Evolutionary conservation across 2,797 vertebrate genomes (phyloP), one percentile per base, ranked within the genome.

Genomic region (Poeciliopsis infans): DNA sequence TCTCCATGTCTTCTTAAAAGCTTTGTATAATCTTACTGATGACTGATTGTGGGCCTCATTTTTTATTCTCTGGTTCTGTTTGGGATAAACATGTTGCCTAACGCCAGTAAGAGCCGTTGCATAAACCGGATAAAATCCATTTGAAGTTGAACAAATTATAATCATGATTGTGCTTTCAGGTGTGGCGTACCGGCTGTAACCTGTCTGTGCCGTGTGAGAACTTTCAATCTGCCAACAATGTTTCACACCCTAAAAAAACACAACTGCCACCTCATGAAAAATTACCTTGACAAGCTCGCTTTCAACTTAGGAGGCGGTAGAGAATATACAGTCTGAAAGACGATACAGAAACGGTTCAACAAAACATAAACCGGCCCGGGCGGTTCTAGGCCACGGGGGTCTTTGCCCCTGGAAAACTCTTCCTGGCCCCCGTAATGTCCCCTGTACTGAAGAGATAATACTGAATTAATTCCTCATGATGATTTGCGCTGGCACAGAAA

Each of bases 131-230:
- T 66, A 5, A 36, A 43, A 43, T 15, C 2, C 2, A 20, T 51
- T 45, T 46, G 79, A 36, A 69, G 59, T 31, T 16, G 1, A 47
- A 47, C 33, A 57, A 79, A 80, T 57, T 33, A 70, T 31, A 18
- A 11, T 41, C 25, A 39, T 33, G 57, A 18, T 39, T 66, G 5
- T 73, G 4, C 20, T 84, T 39, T 46, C 47, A 84, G 83, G 83
- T 81, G 70, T 66, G 73, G 71, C 75, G 11, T 12, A 33, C 77
- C 20, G 74, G 90, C 75, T 76, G 0, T 7, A 76, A 85, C 83
- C 18, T 66, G 81, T 75, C 28, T 45, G 71, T 43, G 8, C 23
- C 41, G 20, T 36, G 28, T 61, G 16, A 0, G 69, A 57, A 49
- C 11, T 15, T 20, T 20, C 20, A 70, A 78, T 69, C 20, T 25